These are phyloP conservation scores for Chanos chanos DNA, from an alignment of 2,797 vertebrate species.

Conservation along the genomic window DNA sequence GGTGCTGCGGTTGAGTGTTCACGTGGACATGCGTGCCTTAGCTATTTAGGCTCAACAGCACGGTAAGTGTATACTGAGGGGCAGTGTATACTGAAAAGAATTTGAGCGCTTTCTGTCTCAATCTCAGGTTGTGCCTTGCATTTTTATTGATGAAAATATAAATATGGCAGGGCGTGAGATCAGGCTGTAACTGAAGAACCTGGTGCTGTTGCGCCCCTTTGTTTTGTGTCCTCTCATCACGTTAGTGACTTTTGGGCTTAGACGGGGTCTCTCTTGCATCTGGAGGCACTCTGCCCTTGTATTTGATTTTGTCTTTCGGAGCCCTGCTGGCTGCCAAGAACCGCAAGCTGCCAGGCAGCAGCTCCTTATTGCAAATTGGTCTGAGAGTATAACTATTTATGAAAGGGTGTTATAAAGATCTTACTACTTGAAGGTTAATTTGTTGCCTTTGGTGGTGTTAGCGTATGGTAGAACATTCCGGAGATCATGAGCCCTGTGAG, in stretches of 20 bases:
- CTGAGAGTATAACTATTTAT: conserved; percentile 52
- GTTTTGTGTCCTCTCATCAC: conserved; percentile 25
- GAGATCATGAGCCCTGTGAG: background rate
- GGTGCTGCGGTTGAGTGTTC: background rate
- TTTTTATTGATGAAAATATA: conserved; percentile 38
- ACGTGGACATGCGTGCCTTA: conserved; percentile 3
- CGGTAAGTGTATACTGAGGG: conserved; percentile 36
- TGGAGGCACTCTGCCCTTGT: conserved; percentile 49
- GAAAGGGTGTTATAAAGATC: conserved; percentile 57
- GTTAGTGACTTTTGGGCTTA: conserved; percentile 30
- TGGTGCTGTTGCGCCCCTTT: conserved; percentile 9
- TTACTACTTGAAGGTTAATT: conserved; percentile 68
- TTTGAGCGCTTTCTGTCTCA: conserved; percentile 35
- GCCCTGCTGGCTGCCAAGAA: conserved; percentile 53
- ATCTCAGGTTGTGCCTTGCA: conserved; percentile 30
- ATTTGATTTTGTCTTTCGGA: conserved; percentile 52
- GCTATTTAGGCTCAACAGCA: conserved; percentile 18
- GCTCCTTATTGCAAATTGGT: conserved; percentile 54
- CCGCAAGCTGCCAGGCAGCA: conserved; percentile 52
- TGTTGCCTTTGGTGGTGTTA: conserved; percentile 67
- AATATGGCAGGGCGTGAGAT: conserved; percentile 22
- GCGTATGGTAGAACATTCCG: conserved; percentile 41
- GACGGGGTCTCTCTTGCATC: conserved; percentile 30
- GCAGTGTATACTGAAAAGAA: conserved; percentile 38
- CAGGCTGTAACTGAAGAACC: conserved; percentile 19